phyloP scores from a whole-genome alignment of 2,797 vertebrate genomes.

The Arnoldichthys spilopterus region DNA sequence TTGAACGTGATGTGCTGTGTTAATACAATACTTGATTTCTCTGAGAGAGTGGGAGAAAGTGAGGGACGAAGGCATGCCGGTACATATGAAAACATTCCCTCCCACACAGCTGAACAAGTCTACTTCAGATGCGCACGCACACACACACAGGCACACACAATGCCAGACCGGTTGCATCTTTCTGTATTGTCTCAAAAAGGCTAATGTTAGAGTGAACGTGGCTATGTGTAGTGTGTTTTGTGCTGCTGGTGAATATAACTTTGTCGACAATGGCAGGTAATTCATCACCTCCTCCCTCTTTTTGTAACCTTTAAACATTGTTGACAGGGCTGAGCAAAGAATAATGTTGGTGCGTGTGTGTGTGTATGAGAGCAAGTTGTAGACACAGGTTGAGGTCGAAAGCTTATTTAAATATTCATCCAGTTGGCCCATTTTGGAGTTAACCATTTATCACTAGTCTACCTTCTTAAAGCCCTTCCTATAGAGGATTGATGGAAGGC shows the following conservation, averaged over 20 bases:
- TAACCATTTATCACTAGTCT: conserved; percentile 6
- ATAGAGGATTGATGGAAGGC: not conserved
- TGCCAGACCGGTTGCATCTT: not conserved
- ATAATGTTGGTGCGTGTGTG: conserved; percentile 3
- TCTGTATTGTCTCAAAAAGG: conserved; percentile 13
- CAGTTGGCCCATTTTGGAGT: conserved; percentile 23
- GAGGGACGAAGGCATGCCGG: conserved; percentile 27
- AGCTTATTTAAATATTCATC: conserved; percentile 41
- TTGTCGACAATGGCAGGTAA: conserved; percentile 10
- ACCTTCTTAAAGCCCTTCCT: not conserved
- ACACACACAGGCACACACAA: not conserved
- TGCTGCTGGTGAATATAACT: conserved; percentile 6
- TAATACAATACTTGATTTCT: conserved; percentile 6
- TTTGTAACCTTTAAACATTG: conserved; percentile 26
- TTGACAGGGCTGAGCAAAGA: conserved; percentile 30
- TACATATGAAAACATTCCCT: conserved; percentile 41
- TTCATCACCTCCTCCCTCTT: conserved; percentile 14
- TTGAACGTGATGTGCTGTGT: not conserved
- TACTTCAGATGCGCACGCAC: conserved; percentile 4
- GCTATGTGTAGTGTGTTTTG: not conserved
- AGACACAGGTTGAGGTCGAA: conserved; percentile 32
- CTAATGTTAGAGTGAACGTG: not conserved
- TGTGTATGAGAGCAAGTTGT: not conserved
- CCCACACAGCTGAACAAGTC: conserved; percentile 21
- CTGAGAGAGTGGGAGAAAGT: conserved; percentile 24